Percentiles rank a stretch among this genome's conserved stretches.
Evolutionary conservation across 2,797 vertebrate genomes (phyloP).

Genomic region (Falco rusticolus): DNA sequence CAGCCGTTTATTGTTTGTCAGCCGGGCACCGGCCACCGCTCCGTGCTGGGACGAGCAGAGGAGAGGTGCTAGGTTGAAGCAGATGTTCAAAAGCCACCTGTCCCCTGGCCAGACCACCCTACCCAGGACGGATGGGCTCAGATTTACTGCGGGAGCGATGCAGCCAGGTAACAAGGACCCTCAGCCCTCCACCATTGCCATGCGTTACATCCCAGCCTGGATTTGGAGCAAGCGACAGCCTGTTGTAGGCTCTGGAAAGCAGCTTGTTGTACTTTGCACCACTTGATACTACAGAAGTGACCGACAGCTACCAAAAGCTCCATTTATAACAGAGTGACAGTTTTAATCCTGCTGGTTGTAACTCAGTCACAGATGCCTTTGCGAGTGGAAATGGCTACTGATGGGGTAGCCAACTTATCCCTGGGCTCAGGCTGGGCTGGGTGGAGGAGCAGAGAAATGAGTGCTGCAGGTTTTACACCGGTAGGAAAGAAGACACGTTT

Average conservation of each 20-base stretch:
- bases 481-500: background rate
- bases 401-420: background rate
- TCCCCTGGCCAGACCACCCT: rapidly evolving
- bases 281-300: background rate
- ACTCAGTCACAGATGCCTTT: background rate
- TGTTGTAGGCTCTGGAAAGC: background rate
- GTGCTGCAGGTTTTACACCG: background rate
- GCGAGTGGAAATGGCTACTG: background rate
- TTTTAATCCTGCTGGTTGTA: background rate
- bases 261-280: background rate
- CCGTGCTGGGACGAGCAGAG: background rate
- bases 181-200: background rate
- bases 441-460: background rate
- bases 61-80: background rate
- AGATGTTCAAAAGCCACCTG: background rate
- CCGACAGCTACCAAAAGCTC: background rate
- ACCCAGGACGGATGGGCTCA: background rate
- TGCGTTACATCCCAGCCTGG: background rate
- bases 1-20: conserved; percentile 36
- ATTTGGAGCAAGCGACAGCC: background rate
- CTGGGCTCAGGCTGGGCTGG: background rate
- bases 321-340: background rate
- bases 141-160: rapidly evolving
- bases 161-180: background rate
- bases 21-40: background rate